Conservation (phyloP, 2,888 invertebrate species). For the Machimus rusticus region DNA sequence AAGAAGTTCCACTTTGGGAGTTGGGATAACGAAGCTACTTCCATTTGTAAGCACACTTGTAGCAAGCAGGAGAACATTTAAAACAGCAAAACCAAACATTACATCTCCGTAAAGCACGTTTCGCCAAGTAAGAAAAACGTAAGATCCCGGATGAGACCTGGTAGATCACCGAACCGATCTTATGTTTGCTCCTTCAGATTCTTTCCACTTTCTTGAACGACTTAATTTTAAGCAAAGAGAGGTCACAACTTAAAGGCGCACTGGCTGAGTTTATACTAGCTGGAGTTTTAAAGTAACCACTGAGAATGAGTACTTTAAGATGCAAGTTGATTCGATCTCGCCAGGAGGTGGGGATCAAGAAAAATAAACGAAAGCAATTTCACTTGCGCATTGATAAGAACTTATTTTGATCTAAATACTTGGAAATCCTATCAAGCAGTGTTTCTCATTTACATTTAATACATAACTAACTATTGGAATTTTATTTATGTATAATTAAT, state of each 20-base stretch:
- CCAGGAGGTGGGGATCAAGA: not conserved
- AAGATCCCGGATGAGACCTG: not conserved
- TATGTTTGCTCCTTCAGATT: not conserved
- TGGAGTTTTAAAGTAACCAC: not conserved
- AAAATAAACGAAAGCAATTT: not conserved
- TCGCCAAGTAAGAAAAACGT: not conserved
- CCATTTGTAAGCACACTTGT: not conserved
- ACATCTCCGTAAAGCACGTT: not conserved
- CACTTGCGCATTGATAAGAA: not conserved
- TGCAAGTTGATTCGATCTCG: not conserved
- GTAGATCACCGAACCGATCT: not conserved
- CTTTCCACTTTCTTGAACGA: not conserved
- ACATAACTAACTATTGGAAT: not conserved
- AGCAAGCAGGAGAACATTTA: not conserved
- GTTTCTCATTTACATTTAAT: not conserved
- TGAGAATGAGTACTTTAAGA: not conserved
- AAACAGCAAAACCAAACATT: not conserved
- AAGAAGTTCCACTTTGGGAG: conserved; percentile 45
- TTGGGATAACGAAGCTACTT: conserved; percentile 46
- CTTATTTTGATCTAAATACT: not conserved
- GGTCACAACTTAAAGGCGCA: not conserved
- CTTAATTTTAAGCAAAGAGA: not conserved
- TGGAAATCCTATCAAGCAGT: not conserved
- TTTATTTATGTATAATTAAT: not conserved
- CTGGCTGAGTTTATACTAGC: not conserved